Percentiles rank a stretch among this genome's conserved stretches.
phyloP scores from a whole-genome alignment of 2,888 invertebrate genomes.

The Phortica okadai region DNA sequence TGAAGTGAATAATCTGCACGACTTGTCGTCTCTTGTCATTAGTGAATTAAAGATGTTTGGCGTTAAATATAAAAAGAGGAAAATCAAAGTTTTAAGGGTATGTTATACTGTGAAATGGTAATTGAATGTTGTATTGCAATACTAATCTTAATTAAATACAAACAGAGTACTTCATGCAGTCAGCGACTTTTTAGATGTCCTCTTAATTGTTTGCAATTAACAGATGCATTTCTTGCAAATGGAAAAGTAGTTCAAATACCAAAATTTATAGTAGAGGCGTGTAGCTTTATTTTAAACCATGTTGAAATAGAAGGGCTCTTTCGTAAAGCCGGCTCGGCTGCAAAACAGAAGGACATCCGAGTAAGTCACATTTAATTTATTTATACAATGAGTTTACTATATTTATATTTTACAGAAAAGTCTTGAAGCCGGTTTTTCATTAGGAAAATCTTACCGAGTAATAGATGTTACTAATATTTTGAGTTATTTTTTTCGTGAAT shows the following conservation, averaged over 20 bases:
- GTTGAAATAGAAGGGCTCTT: conserved; percentile 89
- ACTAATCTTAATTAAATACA: background rate
- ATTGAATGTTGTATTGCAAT: too few relatives aligned
- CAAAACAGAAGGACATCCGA: conserved; percentile 88
- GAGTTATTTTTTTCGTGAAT: conserved; percentile 89
- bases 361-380: conserved; percentile 74
- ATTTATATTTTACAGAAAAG: conserved; percentile 39
- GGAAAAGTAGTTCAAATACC: conserved; percentile 85
- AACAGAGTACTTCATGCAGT: conserved; percentile 51
- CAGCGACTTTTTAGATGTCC: conserved; percentile 78
- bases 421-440: conserved; percentile 83
- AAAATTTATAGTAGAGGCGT: conserved; percentile 84
- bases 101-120: too few relatives aligned
- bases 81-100: conserved; percentile 79
- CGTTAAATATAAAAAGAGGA: conserved; percentile 85
- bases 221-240: conserved; percentile 81
- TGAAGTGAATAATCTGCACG: conserved; percentile 71
- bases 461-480: conserved; percentile 91
- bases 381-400: background rate
- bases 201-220: conserved; percentile 78
- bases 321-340: conserved; percentile 90
- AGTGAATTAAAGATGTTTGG: conserved; percentile 83
- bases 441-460: conserved; percentile 85
- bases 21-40: conserved; percentile 79
- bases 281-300: conserved; percentile 82